Evolutionary conservation across 2,113 vertebrate genomes (phyloP).

Genomic region (Laterallus jamaicensis): DNA sequence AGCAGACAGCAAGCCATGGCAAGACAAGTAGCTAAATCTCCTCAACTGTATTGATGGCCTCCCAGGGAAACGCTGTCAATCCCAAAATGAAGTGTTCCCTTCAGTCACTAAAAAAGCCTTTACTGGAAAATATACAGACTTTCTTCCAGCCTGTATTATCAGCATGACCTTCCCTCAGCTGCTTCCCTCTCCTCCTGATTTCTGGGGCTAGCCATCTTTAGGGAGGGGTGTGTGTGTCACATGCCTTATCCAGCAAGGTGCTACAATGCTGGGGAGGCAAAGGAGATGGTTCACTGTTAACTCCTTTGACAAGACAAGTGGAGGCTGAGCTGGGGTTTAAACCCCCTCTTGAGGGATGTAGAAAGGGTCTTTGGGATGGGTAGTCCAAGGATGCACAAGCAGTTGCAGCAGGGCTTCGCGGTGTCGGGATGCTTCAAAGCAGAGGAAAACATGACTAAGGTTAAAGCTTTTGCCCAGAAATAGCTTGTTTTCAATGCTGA

Average conservation of each 20-base stretch:
- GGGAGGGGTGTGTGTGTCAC: conserved; percentile 7
- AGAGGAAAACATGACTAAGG: not conserved
- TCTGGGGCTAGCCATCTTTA: conserved; percentile 64
- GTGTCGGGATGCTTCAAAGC: not conserved
- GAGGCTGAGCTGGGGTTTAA: not conserved
- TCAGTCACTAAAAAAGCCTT: conserved; percentile 52
- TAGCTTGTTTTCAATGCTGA: not conserved
- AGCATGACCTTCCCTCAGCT: conserved; percentile 66
- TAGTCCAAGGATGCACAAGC: not conserved
- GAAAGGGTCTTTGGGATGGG: not conserved
- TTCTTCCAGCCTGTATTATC: conserved; percentile 59
- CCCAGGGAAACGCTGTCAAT: conserved; percentile 32
- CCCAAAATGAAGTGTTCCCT: conserved; percentile 36
- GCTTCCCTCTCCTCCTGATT: conserved; percentile 52
- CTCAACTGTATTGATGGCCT: not conserved
- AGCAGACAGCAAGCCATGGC: conserved; percentile 42
- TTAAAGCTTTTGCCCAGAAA: not conserved
- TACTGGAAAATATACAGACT: conserved; percentile 64
- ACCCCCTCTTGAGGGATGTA: not conserved
- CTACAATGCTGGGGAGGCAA: not conserved
- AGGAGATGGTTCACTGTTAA: conserved; percentile 74
- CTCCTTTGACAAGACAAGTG: conserved; percentile 60
- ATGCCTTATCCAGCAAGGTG: not conserved
- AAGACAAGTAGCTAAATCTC: conserved; percentile 40
- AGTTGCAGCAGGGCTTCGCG: not conserved